Evolutionary conservation across 2,797 vertebrate species (phyloP), one percentile per base, ranked within the genome.

Genomic region (Vultur gryphus): DNA sequence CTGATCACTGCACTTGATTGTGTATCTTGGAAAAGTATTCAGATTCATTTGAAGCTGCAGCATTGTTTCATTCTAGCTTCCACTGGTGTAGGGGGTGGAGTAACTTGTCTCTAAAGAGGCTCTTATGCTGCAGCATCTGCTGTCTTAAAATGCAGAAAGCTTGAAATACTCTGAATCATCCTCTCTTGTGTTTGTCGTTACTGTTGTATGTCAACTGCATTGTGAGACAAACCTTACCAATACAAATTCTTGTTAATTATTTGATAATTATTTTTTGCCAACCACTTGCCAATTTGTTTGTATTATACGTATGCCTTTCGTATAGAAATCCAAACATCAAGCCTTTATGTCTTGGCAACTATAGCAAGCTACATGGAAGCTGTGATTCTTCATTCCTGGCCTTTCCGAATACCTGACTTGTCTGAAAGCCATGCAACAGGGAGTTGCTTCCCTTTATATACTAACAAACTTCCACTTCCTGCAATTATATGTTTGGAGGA

Each of bases 241-340:
- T 44, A 37, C 11, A 76, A 52, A 26, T 29, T 33, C 28, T 24
- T 8, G 3, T 35, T 54, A 33, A 71, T 67, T 44, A 35, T 43
- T 54, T 54, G 37, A 20, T 58, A 84, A 26, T 13, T 69, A 2
- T 35, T 39, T 69, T 78, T 72, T 72, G 55, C 29, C 84, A 54
- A 58, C 35, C 9, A 20, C 41, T 37, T 57, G 18, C 26, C 16
- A 29, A 2, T 80, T 94, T 76, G 12, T 75, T 82, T 65, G 8
- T 35, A 3, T 46, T 65, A 4, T 10, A 7, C 0, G 0, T 43
- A 25, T 19, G 14, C 18, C n/a, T 65, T 89, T 67, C 21, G 6
- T 10, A 26, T 16, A 49, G 4, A 39, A 59, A 88, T 48, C 21
- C 31, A 80, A 89, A 35, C 18, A 39, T 28, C 3, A 31, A 46